A percentile compares a stretch with the other conserved stretches of the same genome.
phyloP scores from a whole-genome alignment of 2,113 vertebrate genomes.

The Tauraco erythrolophus region DNA sequence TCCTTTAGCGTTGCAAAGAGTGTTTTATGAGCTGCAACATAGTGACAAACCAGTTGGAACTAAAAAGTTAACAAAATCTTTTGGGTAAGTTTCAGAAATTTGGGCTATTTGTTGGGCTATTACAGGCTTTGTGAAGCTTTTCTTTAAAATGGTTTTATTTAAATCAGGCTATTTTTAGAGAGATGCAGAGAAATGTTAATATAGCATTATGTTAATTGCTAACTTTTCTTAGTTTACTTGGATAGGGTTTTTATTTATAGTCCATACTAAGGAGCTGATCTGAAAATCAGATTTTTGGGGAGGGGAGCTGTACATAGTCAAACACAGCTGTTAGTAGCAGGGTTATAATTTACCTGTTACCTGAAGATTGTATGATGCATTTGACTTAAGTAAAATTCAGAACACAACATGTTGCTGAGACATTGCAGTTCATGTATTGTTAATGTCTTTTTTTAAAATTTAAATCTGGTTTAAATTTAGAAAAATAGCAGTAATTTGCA shows the following conservation, averaged over 20 bases:
- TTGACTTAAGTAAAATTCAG: neutral
- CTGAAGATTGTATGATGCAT: neutral
- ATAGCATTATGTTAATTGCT: neutral
- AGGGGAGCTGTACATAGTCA: neutral
- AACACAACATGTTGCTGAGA: neutral
- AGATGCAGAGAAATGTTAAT: neutral
- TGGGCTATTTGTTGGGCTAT: neutral
- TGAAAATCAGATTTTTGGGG: neutral
- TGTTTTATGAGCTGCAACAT: constrained; percentile 98
- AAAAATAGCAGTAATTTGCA: neutral
- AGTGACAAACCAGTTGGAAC: constrained; percentile 99
- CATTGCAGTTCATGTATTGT: neutral
- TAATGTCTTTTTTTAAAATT: neutral
- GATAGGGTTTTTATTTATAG: neutral
- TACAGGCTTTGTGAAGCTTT: neutral
- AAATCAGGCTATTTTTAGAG: neutral
- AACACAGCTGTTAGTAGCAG: neutral
- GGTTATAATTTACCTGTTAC: neutral
- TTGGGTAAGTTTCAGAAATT: constrained; percentile 84
- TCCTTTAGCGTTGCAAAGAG: constrained; percentile 95
- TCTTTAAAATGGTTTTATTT: neutral
- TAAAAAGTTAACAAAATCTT: constrained; percentile 98
- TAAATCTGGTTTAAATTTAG: neutral
- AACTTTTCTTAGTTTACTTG: neutral
- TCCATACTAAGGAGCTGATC: neutral